Conservation (phyloP, 2,113 vertebrate genomes). For the Phaethon lepturus region DNA sequence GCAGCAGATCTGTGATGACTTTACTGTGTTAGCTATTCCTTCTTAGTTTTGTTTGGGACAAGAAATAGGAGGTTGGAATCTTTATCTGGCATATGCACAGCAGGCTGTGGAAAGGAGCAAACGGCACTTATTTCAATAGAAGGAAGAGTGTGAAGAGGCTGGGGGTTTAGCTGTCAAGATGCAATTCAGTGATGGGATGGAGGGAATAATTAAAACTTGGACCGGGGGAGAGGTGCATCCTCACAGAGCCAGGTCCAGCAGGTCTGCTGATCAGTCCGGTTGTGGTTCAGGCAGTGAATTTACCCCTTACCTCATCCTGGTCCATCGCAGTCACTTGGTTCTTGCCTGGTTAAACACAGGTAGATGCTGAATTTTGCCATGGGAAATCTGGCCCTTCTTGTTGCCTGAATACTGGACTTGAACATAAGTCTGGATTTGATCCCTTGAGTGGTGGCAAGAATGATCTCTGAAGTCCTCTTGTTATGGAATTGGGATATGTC, state of each 20-base stretch:
- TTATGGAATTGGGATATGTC: background rate
- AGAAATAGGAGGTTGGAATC: background rate
- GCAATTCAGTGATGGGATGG: background rate
- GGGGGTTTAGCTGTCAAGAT: background rate
- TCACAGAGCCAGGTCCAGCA: background rate
- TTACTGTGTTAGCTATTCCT: background rate
- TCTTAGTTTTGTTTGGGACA: background rate
- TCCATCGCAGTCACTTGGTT: background rate
- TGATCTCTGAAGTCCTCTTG: background rate
- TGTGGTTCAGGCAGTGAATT: background rate
- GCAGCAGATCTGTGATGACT: background rate
- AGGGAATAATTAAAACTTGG: background rate
- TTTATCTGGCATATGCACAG: background rate
- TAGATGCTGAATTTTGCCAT: background rate
- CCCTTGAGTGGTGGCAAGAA: background rate
- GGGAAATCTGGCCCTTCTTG: background rate
- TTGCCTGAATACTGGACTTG: background rate
- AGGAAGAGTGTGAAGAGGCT: background rate
- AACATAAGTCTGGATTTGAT: background rate
- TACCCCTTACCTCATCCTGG: background rate
- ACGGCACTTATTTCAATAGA: background rate
- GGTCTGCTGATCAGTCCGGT: background rate
- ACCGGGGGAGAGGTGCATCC: background rate
- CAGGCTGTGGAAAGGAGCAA: background rate
- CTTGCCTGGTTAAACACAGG: background rate